Evolutionary conservation across 2,888 invertebrate genomes (phyloP), one percentile per base, ranked within the genome.

Genomic region (Malthinus flaveolus): DNA sequence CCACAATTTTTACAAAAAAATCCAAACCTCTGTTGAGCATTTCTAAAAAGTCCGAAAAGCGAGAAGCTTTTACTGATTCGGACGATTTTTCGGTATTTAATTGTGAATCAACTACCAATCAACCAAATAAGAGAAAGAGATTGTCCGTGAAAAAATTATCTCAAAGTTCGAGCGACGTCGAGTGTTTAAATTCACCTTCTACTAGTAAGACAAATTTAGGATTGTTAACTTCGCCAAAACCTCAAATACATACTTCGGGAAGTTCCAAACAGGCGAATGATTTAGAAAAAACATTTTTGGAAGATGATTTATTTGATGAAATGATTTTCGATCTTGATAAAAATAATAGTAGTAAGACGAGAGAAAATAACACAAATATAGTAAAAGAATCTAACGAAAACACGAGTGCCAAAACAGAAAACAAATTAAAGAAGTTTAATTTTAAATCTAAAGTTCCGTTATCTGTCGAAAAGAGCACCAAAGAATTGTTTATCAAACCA

Each of bases 281-380:
- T 10, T 11, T 55, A 12, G 55, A 56, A 3, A 44, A 36, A 12
- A 37, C 44, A 10, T 34, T 55, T 23, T 10, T 62, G 12, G 59
- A 59, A 23, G 62, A 62, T 46, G 59, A 62, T 33, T 53, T 56
- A 35, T 56, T 62, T 34, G 59, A 62, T 47, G 50, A 56, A 11
- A 7, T 36, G 3, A 1, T 10, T 8, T 33, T 62, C 7, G 49
- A 56, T 23, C 33, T 59, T 45, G 35, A 59, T 0, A 59, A 59
- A 7, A 46, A 56, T 44, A 4, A 11, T n/a, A 15, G 7, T n/a
- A 42, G 9, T 1, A 4, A 42, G 6, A 3, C 15, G 8, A n/a
- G 23, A 9, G 15, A 42, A 42, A 42, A 12, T 0, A 8, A 2
- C 9, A 11, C 39, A 8, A 13, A 5, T 8, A 3, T 23, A 23